A percentile compares a stretch with the other conserved stretches of the same genome.
Evolutionary conservation across 2,888 invertebrate genomes (phyloP).

Genomic region (Troglohyphantes excavatus): DNA sequence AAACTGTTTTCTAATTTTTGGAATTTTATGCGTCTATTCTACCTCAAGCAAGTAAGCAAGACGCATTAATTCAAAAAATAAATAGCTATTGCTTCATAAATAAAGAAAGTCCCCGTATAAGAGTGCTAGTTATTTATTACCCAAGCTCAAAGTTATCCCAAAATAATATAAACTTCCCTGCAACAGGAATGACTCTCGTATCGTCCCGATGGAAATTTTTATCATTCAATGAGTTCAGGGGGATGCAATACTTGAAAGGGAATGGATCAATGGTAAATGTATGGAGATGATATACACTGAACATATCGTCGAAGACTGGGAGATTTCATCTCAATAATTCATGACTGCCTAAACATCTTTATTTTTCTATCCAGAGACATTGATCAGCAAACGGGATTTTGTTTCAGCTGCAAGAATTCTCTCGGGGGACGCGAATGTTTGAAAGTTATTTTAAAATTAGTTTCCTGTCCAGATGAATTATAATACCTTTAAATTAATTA

Average conservation of each 20-base stretch:
- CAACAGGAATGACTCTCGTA: constrained; percentile 15
- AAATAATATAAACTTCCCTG: constrained; percentile 50
- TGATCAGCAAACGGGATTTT: neutral
- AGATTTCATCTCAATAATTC: constrained; percentile 63
- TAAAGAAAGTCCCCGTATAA: too few species aligned
- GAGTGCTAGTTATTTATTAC: constrained; percentile 44
- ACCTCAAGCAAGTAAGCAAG: too few species aligned
- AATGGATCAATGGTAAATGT: constrained; percentile 57
- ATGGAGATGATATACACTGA: constrained; percentile 63
- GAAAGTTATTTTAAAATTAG: too few species aligned
- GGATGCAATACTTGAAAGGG: constrained; percentile 48
- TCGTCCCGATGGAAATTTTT: constrained; percentile 29
- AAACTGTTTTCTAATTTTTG: too few species aligned
- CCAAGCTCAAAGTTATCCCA: neutral
- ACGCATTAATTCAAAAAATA: too few species aligned
- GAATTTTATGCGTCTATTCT: too few species aligned
- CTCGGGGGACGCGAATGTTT: too few species aligned
- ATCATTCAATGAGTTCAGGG: constrained; percentile 40
- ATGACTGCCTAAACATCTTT: constrained; percentile 33
- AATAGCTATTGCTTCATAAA: too few species aligned
- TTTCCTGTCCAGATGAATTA: too few species aligned
- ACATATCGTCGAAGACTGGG: constrained; percentile 41
- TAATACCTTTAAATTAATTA: too few species aligned
- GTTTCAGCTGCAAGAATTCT: neutral
- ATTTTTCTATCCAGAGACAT: neutral